Evolutionary conservation across 2,797 vertebrate genomes (phyloP).

Genomic region (Rhyacichthys aspro): DNA sequence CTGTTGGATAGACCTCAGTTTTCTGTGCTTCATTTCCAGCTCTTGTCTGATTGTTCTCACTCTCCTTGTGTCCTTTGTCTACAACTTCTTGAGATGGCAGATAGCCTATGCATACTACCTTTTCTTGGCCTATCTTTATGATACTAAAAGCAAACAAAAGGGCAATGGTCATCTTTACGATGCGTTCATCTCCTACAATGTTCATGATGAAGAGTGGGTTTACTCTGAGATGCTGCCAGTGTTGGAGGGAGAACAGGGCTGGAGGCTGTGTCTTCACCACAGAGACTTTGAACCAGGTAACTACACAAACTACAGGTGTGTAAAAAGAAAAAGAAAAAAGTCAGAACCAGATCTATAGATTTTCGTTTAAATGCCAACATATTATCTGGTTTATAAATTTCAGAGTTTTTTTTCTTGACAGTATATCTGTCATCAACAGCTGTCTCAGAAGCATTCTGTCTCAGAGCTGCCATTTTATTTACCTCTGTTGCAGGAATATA

Average conservation of each 20-base stretch:
- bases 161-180: conserved; percentile 48
- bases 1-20: conserved; percentile 24
- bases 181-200: conserved; percentile 72
- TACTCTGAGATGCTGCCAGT: conserved; percentile 58
- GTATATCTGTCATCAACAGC: too few relatives aligned
- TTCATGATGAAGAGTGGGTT: conserved; percentile 68
- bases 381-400: too few relatives aligned
- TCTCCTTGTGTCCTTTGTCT: conserved; percentile 43
- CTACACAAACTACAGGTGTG: too few relatives aligned
- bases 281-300: conserved; percentile 72
- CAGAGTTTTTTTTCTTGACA: too few relatives aligned
- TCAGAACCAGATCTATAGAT: too few relatives aligned
- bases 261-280: conserved; percentile 73
- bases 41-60: conserved; percentile 34
- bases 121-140: conserved; percentile 56
- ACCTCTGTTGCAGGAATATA: too few relatives aligned
- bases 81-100: conserved; percentile 60
- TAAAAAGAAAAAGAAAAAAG: too few relatives aligned
- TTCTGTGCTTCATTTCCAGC: conserved; percentile 55
- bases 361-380: too few relatives aligned
- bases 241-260: conserved; percentile 66
- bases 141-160: conserved; percentile 41
- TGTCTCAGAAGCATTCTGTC: too few relatives aligned
- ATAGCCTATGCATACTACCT: conserved; percentile 55
- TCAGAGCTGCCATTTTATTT: too few relatives aligned